phyloP scores from a whole-genome alignment of 2,113 vertebrate species.

The Petrocephalus zakoni region DNA sequence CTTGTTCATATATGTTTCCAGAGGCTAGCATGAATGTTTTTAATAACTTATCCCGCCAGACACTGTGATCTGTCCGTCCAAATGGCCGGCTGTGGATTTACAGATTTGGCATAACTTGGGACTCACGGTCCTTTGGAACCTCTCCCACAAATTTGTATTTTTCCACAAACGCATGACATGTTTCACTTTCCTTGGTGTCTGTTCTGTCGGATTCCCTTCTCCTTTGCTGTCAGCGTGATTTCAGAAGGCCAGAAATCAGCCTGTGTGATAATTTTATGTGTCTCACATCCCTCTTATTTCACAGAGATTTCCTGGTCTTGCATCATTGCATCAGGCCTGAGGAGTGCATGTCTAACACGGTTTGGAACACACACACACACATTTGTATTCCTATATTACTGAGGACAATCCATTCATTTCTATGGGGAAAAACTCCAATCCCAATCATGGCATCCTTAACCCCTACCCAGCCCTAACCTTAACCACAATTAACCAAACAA shows the following conservation, averaged over 20 bases:
- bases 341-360: background rate
- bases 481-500: too few species aligned
- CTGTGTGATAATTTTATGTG: conserved; percentile 13
- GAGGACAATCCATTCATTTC: too few species aligned
- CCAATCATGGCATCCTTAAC: too few species aligned
- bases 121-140: background rate
- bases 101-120: background rate
- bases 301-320: conserved; percentile 29
- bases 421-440: too few species aligned
- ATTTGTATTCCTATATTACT: background rate
- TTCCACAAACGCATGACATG: background rate
- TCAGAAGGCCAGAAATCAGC: conserved; percentile 12
- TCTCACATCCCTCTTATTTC: conserved; percentile 28
- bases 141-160: background rate
- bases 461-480: too few species aligned
- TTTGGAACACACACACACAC: background rate
- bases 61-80: background rate
- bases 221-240: background rate
- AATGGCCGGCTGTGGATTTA: background rate
- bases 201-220: background rate
- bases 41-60: background rate
- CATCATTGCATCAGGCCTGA: background rate
- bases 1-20: background rate
- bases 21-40: background rate
- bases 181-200: background rate